These are phyloP conservation scores for Karalla daura DNA, from an alignment of 2,797 vertebrate species.

Conservation along the genomic window DNA sequence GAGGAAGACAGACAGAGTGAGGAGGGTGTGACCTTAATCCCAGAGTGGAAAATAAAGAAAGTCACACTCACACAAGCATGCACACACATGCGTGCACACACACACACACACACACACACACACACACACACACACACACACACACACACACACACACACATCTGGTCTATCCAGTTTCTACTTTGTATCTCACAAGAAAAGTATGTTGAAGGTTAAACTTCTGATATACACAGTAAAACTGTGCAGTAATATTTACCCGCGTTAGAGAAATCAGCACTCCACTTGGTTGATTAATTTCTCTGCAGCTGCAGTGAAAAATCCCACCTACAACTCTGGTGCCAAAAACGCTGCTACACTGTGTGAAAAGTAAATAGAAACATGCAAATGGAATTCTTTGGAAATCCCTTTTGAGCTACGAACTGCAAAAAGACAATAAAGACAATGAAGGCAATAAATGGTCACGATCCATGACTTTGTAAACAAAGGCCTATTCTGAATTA, in stretches of 20 bases:
- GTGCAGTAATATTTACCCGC: background rate
- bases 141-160: slow-evolving; percentile 25
- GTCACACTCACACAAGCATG: background rate
- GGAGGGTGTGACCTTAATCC: slow-evolving; percentile 73
- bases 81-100: background rate
- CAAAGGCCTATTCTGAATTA: too few relatives aligned
- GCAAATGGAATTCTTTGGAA: too few relatives aligned
- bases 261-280: slow-evolving; percentile 34
- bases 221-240: slow-evolving; percentile 18
- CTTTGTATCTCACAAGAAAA: slow-evolving; percentile 45
- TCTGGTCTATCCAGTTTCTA: slow-evolving; percentile 72
- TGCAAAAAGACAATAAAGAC: too few relatives aligned
- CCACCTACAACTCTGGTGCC: too few relatives aligned
- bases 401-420: too few relatives aligned
- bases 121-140: background rate
- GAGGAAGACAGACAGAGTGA: slow-evolving; percentile 15
- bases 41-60: slow-evolving; percentile 50
- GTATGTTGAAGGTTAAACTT: slow-evolving; percentile 39
- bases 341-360: too few relatives aligned
- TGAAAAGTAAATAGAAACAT: too few relatives aligned
- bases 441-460: too few relatives aligned
- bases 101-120: slow-evolving; percentile 11
- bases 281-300: slow-evolving; percentile 18
- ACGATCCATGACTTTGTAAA: too few relatives aligned
- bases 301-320: slow-evolving; percentile 6